Base-by-base conservation (phyloP, 2,888 invertebrate species). In the Carabus problematicus region DNA sequence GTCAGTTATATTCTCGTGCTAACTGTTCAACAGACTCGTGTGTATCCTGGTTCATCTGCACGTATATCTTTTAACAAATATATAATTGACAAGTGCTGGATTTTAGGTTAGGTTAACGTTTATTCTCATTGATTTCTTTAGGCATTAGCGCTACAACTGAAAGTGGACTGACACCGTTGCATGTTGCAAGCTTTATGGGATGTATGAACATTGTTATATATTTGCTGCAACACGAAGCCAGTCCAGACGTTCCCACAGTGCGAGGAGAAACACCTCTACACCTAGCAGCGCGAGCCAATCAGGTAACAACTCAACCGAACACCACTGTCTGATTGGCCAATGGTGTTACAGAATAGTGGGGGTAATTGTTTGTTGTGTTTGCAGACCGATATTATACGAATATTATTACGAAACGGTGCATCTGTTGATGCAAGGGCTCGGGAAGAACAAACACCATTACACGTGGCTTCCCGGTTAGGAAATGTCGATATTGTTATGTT, bases 111-210 rank as follows among this genome's bases (percentile, higher is more conserved):
- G 64, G 67, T 55, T 43, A 41, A 39, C 12, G 62, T 45, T 40
- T n/a, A n/a, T n/a, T n/a, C n/a, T n/a, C n/a, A n/a, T 29, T 29
- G 29, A 12, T 18, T 39, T 19, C 16, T 43, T 0, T 75, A 87
- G 86, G 86, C 74, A 88, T 90, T 75, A 86, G 88, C 59, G 88
- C 90, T 4, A 90, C 90, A 0, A 90, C 90, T 0, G 90, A 90
- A 74, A 89, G 89, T 29, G 98, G 98, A 0, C 84, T 99, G 74
- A 98, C 98, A 1, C 97, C 98, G 0, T 87, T 99, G 29, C 98
- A 99, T 84, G 98, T 98, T 71, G 97, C 98, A 7, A 92, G 97
- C 75, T 98, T 99, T 85, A 98, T 99, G 98, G 98, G 98, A 70
- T 97, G 97, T 82, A 96, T 98, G 95, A 97, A 98, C 84, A 98